Percentiles rank a stretch among this genome's conserved stretches.
phyloP scores from a whole-genome alignment of 2,888 invertebrate genomes.

The Ethmia dodecea region DNA sequence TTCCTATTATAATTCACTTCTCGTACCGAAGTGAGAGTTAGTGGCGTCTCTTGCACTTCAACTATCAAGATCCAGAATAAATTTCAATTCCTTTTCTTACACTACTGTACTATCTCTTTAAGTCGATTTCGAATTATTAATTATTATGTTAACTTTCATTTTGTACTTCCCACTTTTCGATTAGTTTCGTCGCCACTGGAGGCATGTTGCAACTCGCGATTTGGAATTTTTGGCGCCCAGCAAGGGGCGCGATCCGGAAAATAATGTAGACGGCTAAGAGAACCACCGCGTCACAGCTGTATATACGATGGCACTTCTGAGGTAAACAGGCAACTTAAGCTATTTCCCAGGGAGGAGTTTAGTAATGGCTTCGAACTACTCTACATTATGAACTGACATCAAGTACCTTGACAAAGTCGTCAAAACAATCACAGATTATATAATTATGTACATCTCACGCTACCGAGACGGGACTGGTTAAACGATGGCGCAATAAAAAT shows the following conservation, averaged over 20 bases:
- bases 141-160: conserved; percentile 57
- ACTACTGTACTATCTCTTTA: conserved; percentile 60
- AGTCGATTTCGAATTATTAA: conserved; percentile 47
- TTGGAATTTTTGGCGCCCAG: conserved; percentile 31
- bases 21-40: conserved; percentile 41
- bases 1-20: conserved; percentile 15
- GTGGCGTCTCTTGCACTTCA: too few species aligned
- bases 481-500: conserved; percentile 38
- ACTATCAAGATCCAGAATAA: too few species aligned
- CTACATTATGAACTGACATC: conserved; percentile 27
- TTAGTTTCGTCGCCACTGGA: conserved; percentile 38
- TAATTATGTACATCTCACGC: conserved; percentile 26
- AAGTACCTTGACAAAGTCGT: conserved; percentile 56
- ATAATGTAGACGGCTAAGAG: conserved; percentile 14
- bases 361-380: conserved; percentile 20
- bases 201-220: conserved; percentile 15
- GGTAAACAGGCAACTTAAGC: conserved; percentile 63
- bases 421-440: conserved; percentile 57
- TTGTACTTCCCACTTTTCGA: conserved; percentile 57
- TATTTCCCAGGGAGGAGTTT: conserved; percentile 24
- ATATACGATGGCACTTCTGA: conserved; percentile 63
- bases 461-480: conserved; percentile 23
- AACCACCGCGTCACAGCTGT: conserved; percentile 19
- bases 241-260: conserved; percentile 18
- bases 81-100: conserved; percentile 67